Evolutionary conservation across 2,888 invertebrate species (phyloP).

Genomic region (Stictocephala bisonia): DNA sequence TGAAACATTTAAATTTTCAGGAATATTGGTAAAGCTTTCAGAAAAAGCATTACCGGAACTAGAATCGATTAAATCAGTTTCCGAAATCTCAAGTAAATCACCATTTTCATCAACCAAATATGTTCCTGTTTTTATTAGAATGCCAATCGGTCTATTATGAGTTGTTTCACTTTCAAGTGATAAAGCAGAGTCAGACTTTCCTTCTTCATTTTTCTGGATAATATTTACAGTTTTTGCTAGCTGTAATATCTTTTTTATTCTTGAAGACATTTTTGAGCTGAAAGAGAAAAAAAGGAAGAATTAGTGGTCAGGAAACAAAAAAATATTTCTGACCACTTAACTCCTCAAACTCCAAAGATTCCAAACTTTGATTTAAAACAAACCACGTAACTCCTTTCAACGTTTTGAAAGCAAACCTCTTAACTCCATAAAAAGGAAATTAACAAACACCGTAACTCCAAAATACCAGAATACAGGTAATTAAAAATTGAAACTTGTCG

Average conservation of each 20-base stretch:
- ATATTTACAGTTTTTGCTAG: conserved; percentile 8
- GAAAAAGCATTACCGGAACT: neutral
- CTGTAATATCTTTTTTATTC: conserved; percentile 19
- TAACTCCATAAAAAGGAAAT: conserved; percentile 8
- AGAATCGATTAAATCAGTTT: neutral
- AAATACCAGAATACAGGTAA: neutral
- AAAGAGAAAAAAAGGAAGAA: conserved; percentile 5
- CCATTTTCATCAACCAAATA: conserved; percentile 9
- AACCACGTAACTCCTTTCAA: conserved; percentile 5
- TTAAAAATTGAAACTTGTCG: neutral
- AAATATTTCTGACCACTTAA: conserved; percentile 9
- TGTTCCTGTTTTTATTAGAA: neutral
- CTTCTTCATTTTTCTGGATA: neutral
- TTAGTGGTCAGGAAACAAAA: conserved; percentile 15
- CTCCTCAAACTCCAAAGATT: neutral
- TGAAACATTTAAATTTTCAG: conserved; percentile 1
- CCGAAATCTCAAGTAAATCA: neutral
- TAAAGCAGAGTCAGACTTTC: neutral
- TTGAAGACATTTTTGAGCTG: conserved; percentile 31
- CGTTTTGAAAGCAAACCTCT: neutral
- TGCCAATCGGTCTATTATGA: too few relatives aligned
- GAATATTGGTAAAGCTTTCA: conserved; percentile 1
- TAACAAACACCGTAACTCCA: conserved; percentile 8
- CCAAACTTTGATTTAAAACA: conserved; percentile 8
- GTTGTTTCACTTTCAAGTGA: neutral